Conservation (phyloP, 2,113 vertebrate species). For the Sminthopsis crassicaudata region DNA sequence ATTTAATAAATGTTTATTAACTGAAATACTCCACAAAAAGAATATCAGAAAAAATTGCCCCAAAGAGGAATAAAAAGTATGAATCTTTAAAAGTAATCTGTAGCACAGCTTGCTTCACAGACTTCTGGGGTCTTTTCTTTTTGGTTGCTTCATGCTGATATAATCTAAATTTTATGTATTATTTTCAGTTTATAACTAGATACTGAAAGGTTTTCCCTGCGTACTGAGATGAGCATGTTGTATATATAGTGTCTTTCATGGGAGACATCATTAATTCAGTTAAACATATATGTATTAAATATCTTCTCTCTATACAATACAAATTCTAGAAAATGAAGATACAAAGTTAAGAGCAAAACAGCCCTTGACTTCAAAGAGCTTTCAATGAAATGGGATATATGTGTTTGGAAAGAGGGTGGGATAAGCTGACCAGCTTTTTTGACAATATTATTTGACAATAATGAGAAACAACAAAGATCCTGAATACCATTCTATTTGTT, state of each 20-base stretch:
- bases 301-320: background rate
- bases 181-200: background rate
- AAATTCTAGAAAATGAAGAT: background rate
- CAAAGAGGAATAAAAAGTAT: background rate
- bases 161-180: conserved; percentile 21
- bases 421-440: too few relatives aligned
- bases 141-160: background rate
- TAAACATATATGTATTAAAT: background rate
- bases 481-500: background rate
- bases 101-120: background rate
- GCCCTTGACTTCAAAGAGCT: background rate
- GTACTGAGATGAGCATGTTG: conserved; percentile 34
- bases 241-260: background rate
- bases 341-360: background rate
- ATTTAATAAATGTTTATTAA: background rate
- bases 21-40: background rate
- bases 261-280: background rate
- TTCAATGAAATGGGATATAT: background rate
- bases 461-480: background rate
- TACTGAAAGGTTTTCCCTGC: conserved; percentile 16
- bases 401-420: background rate
- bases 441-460: too few relatives aligned
- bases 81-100: background rate
- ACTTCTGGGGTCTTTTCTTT: background rate
- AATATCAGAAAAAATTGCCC: background rate